Percentiles rank a stretch among this genome's conserved stretches.
Conservation (phyloP, 1,140 invertebrate species). For the Listronotus bonariensis region DNA sequence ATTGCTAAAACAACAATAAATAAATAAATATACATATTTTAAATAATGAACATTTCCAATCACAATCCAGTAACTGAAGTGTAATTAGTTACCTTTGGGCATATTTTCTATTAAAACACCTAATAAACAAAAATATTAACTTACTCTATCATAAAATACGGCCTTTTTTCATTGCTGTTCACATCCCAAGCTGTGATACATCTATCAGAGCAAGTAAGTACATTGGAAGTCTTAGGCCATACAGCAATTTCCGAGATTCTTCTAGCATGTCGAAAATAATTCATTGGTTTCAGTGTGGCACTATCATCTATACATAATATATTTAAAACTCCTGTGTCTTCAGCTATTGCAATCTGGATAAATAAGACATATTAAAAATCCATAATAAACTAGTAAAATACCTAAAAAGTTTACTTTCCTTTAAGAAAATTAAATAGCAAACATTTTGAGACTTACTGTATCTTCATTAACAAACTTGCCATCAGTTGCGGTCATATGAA, state of each 20-base stretch:
- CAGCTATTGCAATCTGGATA: constrained; percentile 43
- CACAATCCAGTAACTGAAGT: too few relatives aligned
- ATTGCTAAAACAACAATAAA: constrained; percentile 39
- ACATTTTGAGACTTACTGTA: constrained; percentile 23
- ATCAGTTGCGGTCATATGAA: constrained; percentile 41
- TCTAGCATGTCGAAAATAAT: constrained; percentile 33
- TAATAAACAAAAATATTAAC: neutral
- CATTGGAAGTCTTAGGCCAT: constrained; percentile 39
- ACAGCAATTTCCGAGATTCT: constrained; percentile 39
- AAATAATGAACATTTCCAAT: too few relatives aligned
- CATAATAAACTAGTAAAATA: too few relatives aligned
- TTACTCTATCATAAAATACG: constrained; percentile 32
- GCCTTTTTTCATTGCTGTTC: constrained; percentile 29
- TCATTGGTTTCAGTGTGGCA: constrained; percentile 20
- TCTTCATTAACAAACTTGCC: constrained; percentile 43
- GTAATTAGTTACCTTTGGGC: too few relatives aligned
- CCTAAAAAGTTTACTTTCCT: too few relatives aligned
- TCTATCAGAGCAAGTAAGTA: constrained; percentile 37
- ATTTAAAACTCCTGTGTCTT: constrained; percentile 44
- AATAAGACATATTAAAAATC: too few relatives aligned
- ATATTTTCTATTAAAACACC: too few relatives aligned
- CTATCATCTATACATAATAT: constrained; percentile 34
- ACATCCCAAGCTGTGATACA: constrained; percentile 36
- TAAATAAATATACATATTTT: constrained; percentile 11
- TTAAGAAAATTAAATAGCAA: too few relatives aligned